Evolutionary conservation across 2,113 vertebrate species (phyloP).

Genomic region (Etheostoma spectabile): DNA sequence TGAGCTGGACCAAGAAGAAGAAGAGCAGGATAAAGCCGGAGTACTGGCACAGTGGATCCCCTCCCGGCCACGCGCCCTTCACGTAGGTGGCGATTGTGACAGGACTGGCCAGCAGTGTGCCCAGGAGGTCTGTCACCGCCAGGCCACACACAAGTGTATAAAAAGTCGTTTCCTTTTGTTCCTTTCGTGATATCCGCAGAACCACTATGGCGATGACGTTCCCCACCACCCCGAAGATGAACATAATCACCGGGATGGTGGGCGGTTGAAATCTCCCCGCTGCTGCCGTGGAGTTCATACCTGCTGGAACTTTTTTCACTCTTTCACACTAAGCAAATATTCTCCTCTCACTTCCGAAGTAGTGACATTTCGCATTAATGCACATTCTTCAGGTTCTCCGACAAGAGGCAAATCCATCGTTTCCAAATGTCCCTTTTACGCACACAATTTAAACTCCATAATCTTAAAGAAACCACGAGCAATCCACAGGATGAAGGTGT

Average conservation of each 20-base stretch:
- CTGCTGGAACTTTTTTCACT: conserved; percentile 37
- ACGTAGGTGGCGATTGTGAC: conserved; percentile 95
- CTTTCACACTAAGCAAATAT: background rate
- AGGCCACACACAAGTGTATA: conserved; percentile 95
- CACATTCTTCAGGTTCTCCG: conserved; percentile 16
- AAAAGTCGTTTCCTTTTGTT: conserved; percentile 97
- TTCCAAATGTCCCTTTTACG: conserved; percentile 50
- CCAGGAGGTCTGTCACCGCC: conserved; percentile 94
- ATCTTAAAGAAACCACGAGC: background rate
- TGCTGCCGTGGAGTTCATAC: conserved; percentile 26
- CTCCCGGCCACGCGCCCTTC: conserved; percentile 91
- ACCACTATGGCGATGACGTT: conserved; percentile 95
- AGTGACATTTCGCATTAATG: conserved; percentile 29
- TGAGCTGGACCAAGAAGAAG: conserved; percentile 94
- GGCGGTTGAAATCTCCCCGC: conserved; percentile 43
- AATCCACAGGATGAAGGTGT: background rate
- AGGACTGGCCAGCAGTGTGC: conserved; percentile 94
- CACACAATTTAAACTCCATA: conserved; percentile 24
- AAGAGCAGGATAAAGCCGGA: conserved; percentile 97
- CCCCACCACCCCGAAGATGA: conserved; percentile 95
- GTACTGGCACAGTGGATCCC: conserved; percentile 90
- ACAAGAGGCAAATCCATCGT: conserved; percentile 35
- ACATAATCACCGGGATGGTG: conserved; percentile 95
- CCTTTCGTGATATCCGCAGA: conserved; percentile 92
- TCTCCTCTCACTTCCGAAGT: conserved; percentile 4